A percentile compares a stretch with the other conserved stretches of the same genome.
These are phyloP conservation scores for Hydroisotoma schaefferi DNA, from an alignment of 2,888 invertebrate genomes.

Conservation along the genomic window DNA sequence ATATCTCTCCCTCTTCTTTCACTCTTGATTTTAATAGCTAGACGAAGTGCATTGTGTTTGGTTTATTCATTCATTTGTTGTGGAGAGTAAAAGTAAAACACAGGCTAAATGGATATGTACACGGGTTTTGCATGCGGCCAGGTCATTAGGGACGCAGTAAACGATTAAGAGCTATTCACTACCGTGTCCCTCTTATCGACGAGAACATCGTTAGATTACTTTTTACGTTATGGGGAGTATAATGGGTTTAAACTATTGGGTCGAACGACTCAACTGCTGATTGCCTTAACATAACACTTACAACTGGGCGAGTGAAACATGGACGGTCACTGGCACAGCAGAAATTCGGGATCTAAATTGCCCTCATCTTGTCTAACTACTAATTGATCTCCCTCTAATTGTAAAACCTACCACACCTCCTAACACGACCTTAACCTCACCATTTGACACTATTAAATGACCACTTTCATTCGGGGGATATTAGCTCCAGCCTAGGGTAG, in stretches of 20 bases:
- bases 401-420: constrained; percentile 17
- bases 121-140: constrained; percentile 44
- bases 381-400: constrained; percentile 38
- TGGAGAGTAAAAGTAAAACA: constrained; percentile 20
- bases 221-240: constrained; percentile 37
- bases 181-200: constrained; percentile 42
- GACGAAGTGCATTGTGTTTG: too few species aligned
- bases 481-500: too few species aligned
- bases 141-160: constrained; percentile 47
- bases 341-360: constrained; percentile 24
- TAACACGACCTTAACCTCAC: constrained; percentile 12
- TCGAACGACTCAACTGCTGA: constrained; percentile 12
- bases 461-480: too few species aligned
- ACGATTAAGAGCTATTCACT: constrained; percentile 48
- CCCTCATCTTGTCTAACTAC: constrained; percentile 36
- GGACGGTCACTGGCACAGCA: neutral
- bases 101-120: constrained; percentile 30
- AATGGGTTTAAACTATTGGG: constrained; percentile 27
- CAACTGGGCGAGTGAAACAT: neutral
- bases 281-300: constrained; percentile 17
- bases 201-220: constrained; percentile 39
- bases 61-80: constrained; percentile 19
- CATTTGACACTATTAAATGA: constrained; percentile 13
- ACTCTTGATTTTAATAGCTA: too few species aligned
- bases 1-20: constrained; percentile 13